Conservation (phyloP, 1,140 invertebrate species). For the Saccostrea glomerata region DNA sequence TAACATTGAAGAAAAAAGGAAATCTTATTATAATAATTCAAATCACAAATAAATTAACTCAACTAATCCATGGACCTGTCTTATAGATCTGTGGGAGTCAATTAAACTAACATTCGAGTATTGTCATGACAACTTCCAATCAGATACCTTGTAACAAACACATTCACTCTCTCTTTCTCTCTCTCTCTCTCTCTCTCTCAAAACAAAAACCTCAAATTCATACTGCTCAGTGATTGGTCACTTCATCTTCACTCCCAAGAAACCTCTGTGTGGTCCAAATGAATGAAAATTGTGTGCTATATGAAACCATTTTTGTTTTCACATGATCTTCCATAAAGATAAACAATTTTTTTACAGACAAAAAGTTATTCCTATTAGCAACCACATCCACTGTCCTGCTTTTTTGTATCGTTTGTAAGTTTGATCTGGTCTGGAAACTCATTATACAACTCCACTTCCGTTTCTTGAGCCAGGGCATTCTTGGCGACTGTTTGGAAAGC, state of each 20-base stretch:
- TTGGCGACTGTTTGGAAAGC: constrained; percentile 99
- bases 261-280: not conserved
- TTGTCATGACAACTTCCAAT: constrained; percentile 11
- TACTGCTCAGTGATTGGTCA: constrained; percentile 9
- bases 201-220: not conserved
- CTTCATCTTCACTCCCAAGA: constrained; percentile 6
- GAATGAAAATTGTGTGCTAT: not conserved
- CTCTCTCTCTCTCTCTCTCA: no score
- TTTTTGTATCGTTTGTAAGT: constrained; percentile 78
- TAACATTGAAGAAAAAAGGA: not conserved
- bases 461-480: constrained; percentile 95
- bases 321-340: not conserved
- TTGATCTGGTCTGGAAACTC: constrained; percentile 98
- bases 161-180: not conserved
- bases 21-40: not conserved
- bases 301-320: not conserved
- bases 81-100: not conserved
- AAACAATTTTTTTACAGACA: not conserved
- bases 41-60: constrained; percentile 32
- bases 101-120: not conserved
- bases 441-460: constrained; percentile 94
- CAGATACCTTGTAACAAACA: not conserved
- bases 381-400: constrained; percentile 75
- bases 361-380: constrained; percentile 69
- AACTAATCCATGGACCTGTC: not conserved